Evolutionary conservation across 2,797 vertebrate genomes (phyloP).

Genomic region (Tenualosa thibaudeaui): DNA sequence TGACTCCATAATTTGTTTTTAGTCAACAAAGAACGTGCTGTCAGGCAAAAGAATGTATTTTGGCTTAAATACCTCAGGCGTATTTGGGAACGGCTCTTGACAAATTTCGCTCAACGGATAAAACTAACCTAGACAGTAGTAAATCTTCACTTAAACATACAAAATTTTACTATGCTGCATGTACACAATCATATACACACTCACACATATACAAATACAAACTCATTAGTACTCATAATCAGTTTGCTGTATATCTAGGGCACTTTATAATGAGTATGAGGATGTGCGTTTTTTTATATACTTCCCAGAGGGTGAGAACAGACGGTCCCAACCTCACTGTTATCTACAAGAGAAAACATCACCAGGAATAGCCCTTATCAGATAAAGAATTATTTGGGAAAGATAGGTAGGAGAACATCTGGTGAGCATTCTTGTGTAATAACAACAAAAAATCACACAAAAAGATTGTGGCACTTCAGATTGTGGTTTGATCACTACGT

Average conservation of each 20-base stretch:
- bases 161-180: not conserved
- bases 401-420: not conserved
- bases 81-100: not conserved
- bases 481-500: too few species aligned
- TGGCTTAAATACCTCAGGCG: not conserved
- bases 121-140: not conserved
- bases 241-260: conserved; percentile 35
- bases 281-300: not conserved
- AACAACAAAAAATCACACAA: too few species aligned
- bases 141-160: not conserved
- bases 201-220: not conserved
- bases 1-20: conserved; percentile 27
- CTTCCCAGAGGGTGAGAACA: conserved; percentile 11
- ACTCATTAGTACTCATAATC: conserved; percentile 24
- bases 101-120: not conserved
- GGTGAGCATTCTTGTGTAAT: not conserved
- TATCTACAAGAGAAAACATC: not conserved
- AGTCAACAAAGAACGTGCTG: conserved; percentile 25
- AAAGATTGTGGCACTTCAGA: too few species aligned
- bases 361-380: not conserved
- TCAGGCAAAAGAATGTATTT: conserved; percentile 16
- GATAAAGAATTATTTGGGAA: not conserved
- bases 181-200: not conserved
- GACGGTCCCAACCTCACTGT: not conserved
- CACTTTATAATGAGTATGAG: conserved; percentile 40